Base-by-base conservation (phyloP, 2,797 vertebrate species). In the Tokudaia muenninki region DNA sequence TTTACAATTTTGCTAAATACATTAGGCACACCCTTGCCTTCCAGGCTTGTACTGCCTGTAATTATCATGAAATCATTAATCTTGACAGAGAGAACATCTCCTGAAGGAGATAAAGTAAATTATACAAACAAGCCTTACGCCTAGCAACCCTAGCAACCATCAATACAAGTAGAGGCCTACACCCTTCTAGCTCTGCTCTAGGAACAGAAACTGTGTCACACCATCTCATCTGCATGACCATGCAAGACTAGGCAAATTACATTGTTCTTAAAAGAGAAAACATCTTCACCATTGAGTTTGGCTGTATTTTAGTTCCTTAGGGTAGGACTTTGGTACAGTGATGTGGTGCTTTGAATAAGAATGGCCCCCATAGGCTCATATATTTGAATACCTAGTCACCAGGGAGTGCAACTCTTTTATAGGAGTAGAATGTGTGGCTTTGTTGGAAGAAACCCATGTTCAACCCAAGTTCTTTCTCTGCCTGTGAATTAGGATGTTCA, bases 301-400 rank as follows among this genome's bases (percentile, higher is more conserved):
- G 52, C 24, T 26, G 14, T 6, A 0, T n/a, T 44, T 34, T 59
- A 31, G 10, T 17, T 52, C n/a, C n/a, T 1, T 7, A 0, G 21
- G 21, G 6, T 0, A 3, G 21, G 24, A 29, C n/a, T 67, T 31
- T 86, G 19, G 26, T 44, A 44, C 17, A 47, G 37, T 8, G 9
- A 44, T 44, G 8, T 47, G 37, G 57, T 83, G 16, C 37, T 63
- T 44, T 83, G 59, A 83, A 31, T 83, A 63, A 83, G 81, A 63
- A 83, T 82, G 24, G 6, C 3, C 52, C 34, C 11, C 22, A 59
- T 29, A 59, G n/a, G 52, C 79, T 59, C 21, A 81, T 57, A 37
- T 81, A 37, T 81, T 81, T 59, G n/a, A 57, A 57, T 59, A 22
- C 34, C 34, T 37, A 59, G 24, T 61, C 80, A 17, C 55, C 57